phyloP scores from a whole-genome alignment of 2,797 vertebrate species.

The Falco cherrug region DNA sequence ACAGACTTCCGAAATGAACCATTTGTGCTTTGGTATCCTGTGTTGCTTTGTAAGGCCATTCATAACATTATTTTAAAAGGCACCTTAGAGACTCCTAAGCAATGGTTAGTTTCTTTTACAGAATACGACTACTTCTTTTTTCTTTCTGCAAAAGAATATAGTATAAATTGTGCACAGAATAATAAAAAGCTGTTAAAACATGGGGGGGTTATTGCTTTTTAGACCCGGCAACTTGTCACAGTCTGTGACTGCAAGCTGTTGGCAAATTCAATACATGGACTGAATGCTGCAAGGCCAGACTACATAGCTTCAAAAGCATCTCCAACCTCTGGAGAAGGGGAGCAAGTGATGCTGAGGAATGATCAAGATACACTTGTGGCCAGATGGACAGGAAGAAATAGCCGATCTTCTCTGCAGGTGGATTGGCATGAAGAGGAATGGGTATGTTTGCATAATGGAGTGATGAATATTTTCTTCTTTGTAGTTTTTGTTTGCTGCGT shows the following conservation, averaged over 20 bases:
- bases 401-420: constrained; percentile 89
- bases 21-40: not conserved
- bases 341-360: constrained; percentile 95
- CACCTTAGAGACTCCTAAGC: not conserved
- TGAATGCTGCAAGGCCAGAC: constrained; percentile 93
- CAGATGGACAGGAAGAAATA: constrained; percentile 91
- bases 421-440: constrained; percentile 98
- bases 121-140: not conserved
- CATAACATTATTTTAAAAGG: not conserved
- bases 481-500: not conserved
- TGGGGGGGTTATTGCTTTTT: not conserved
- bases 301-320: constrained; percentile 96
- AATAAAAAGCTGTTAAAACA: not conserved
- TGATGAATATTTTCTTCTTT: not conserved
- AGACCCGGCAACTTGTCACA: constrained; percentile 94
- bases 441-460: constrained; percentile 78
- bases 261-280: constrained; percentile 91
- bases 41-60: not conserved
- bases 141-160: not conserved
- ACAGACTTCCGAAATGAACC: not conserved
- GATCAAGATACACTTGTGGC: constrained; percentile 96
- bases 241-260: constrained; percentile 97
- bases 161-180: not conserved
- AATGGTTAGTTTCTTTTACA: not conserved
- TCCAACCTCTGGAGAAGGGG: constrained; percentile 89